A percentile compares a stretch with the other conserved stretches of the same genome.
Evolutionary conservation across 2,113 vertebrate species (phyloP).

Genomic region (Pygoscelis adeliae): DNA sequence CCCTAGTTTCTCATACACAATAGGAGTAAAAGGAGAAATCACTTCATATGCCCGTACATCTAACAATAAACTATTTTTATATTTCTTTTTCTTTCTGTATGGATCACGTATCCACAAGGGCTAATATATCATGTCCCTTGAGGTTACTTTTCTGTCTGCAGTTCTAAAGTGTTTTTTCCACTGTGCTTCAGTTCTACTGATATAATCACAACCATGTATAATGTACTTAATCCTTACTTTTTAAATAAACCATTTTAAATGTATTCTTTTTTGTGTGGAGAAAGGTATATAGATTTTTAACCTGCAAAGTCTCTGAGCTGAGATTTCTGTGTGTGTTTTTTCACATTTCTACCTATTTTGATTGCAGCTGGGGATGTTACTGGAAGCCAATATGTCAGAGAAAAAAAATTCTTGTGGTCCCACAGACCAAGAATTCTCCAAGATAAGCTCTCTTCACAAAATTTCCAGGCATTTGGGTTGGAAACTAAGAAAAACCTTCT

Average conservation of each 20-base stretch:
- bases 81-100: conserved; percentile 57
- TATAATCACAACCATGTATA: conserved; percentile 71
- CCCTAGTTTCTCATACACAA: not conserved
- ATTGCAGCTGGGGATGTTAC: not conserved
- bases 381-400: not conserved
- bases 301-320: not conserved
- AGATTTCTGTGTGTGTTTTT: not conserved
- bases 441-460: not conserved
- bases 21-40: conserved; percentile 15
- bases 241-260: conserved; percentile 81
- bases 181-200: conserved; percentile 64
- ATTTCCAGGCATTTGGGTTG: not conserved
- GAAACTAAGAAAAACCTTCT: not conserved
- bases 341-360: not conserved
- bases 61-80: conserved; percentile 37
- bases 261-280: conserved; percentile 54
- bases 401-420: not conserved
- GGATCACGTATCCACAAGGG: conserved; percentile 69
- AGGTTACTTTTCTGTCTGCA: conserved; percentile 50
- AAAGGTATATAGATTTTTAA: not conserved
- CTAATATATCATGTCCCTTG: conserved; percentile 66
- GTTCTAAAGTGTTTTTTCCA: conserved; percentile 64
- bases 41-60: conserved; percentile 1
- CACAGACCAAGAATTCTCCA: not conserved
- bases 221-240: conserved; percentile 73